Evolutionary conservation across 2,888 invertebrate genomes (phyloP).

Genomic region (Apotomis capreana): DNA sequence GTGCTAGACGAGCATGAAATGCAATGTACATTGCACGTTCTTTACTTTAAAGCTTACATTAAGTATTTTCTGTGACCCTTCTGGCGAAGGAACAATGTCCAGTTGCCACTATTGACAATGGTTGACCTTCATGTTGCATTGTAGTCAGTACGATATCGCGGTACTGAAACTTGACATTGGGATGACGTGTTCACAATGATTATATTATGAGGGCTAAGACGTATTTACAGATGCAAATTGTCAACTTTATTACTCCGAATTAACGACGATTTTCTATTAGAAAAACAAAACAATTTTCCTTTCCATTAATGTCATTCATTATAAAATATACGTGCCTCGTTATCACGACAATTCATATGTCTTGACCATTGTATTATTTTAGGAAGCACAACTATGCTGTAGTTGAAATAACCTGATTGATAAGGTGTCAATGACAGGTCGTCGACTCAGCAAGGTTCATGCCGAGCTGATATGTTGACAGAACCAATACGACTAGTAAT

Average conservation of each 20-base stretch:
- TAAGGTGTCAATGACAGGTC: slow-evolving; percentile 36
- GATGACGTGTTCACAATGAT: no score
- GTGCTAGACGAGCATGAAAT: no score
- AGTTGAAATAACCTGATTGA: slow-evolving; percentile 11
- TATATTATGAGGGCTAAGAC: no score
- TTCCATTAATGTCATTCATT: no score
- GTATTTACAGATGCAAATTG: no score
- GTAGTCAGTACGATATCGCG: neutral
- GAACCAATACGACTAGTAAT: neutral
- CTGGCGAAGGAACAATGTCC: neutral
- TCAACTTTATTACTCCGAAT: no score
- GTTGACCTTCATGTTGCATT: neutral
- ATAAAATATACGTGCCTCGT: no score
- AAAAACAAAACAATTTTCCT: no score
- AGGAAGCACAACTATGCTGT: slow-evolving; percentile 9
- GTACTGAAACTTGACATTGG: neutral
- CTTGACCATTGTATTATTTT: neutral
- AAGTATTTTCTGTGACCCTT: neutral
- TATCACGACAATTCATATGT: neutral
- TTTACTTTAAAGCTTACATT: neutral
- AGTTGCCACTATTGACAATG: neutral
- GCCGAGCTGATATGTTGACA: neutral
- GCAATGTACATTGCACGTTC: no score
- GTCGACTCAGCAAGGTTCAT: slow-evolving; percentile 18
- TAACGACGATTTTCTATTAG: no score